These are phyloP conservation scores for Eretmocerus hayati DNA, from an alignment of 2,888 invertebrate genomes.

Conservation along the genomic window DNA sequence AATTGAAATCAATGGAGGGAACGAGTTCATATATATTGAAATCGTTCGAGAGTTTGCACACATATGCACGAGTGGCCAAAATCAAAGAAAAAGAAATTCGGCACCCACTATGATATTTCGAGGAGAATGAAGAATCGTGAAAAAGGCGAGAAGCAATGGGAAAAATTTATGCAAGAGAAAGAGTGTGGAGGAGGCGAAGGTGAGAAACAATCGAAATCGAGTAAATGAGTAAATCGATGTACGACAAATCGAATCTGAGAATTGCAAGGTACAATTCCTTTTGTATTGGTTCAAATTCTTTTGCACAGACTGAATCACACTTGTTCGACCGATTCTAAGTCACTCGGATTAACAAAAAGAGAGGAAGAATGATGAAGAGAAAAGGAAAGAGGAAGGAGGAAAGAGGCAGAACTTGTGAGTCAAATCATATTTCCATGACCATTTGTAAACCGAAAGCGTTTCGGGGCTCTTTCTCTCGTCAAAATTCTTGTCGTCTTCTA, in stretches of 20 bases:
- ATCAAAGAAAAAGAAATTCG: too few species aligned
- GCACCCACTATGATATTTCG: too few species aligned
- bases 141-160: background rate
- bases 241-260: too few species aligned
- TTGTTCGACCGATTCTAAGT: too few species aligned
- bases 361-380: slow-evolving; percentile 1
- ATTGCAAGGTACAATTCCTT: too few species aligned
- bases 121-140: too few species aligned
- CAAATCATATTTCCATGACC: slow-evolving; percentile 20
- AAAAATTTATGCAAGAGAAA: background rate
- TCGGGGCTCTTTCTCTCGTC: slow-evolving; percentile 16
- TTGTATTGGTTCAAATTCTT: too few species aligned
- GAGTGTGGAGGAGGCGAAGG: background rate
- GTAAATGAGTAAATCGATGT: too few species aligned
- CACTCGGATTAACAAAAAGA: too few species aligned
- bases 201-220: too few species aligned
- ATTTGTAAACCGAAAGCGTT: slow-evolving; percentile 17
- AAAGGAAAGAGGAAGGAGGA: background rate
- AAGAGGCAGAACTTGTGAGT: slow-evolving; percentile 16
- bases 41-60: background rate
- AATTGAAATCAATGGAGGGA: too few species aligned
- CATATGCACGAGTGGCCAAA: background rate
- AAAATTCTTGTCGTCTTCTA: slow-evolving; percentile 16
- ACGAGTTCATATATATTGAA: background rate
- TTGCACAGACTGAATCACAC: too few species aligned